Evolutionary conservation across 1,140 invertebrate species (phyloP).

Genomic region (Orchestia grillus): DNA sequence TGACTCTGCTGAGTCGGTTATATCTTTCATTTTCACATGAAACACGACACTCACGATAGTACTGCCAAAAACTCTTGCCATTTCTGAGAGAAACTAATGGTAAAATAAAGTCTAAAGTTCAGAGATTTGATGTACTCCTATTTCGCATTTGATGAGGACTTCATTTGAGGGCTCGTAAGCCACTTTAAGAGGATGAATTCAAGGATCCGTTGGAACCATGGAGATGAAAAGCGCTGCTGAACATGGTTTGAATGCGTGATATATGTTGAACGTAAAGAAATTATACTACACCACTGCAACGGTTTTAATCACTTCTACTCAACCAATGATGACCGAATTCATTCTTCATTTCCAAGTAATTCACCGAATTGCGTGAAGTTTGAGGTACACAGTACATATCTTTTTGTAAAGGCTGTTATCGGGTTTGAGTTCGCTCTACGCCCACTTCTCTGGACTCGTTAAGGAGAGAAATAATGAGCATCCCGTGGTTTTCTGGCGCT

Average conservation of each 20-base stretch:
- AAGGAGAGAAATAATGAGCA: no score
- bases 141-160: no score
- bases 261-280: neutral
- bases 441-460: no score
- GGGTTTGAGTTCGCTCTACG: neutral
- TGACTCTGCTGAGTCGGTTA: neutral
- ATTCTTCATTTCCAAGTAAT: neutral
- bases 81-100: no score
- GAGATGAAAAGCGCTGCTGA: neutral
- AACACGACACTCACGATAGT: no score
- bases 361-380: neutral
- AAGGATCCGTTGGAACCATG: neutral
- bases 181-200: neutral
- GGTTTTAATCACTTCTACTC: neutral
- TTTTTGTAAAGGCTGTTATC: neutral
- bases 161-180: no score
- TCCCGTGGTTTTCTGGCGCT: no score
- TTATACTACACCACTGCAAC: neutral
- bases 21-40: neutral
- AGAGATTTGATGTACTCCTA: no score
- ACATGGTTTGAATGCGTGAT: neutral
- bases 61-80: no score
- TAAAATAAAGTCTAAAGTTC: no score
- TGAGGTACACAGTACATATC: neutral
- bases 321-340: neutral